Conservation (phyloP, 2,797 vertebrate species). For the Acipenser ruthenus region DNA sequence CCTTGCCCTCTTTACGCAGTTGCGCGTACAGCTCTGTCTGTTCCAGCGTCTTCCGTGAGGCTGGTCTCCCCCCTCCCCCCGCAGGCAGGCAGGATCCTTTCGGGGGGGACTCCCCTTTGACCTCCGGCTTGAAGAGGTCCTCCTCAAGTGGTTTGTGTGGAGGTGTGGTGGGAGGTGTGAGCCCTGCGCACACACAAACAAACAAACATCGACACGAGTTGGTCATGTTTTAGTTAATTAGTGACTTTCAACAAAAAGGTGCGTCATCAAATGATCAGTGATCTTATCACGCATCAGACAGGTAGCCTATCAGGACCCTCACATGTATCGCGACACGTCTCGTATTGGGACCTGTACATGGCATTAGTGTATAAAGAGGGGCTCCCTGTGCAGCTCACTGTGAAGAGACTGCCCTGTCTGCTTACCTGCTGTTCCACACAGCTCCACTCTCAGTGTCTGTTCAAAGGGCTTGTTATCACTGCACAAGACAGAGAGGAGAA, state of each 20-base stretch:
- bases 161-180: conserved; percentile 93
- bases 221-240: too few relatives aligned
- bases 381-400: too few relatives aligned
- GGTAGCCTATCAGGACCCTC: too few relatives aligned
- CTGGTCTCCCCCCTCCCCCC: conserved; percentile 36
- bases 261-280: too few relatives aligned
- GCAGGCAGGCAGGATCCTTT: conserved; percentile 39
- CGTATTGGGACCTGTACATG: too few relatives aligned
- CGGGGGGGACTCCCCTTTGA: conserved; percentile 49
- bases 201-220: neutral
- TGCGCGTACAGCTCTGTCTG: conserved; percentile 90
- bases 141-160: conserved; percentile 91
- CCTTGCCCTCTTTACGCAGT: conserved; percentile 65
- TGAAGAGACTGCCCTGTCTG: neutral
- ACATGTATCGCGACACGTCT: too few relatives aligned
- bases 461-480: conserved; percentile 74
- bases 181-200: conserved; percentile 57
- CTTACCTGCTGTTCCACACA: conserved; percentile 96
- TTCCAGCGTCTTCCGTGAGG: conserved; percentile 75
- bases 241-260: too few relatives aligned
- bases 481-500: conserved; percentile 1
- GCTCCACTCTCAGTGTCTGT: conserved; percentile 80
- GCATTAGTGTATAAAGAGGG: too few relatives aligned
- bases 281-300: too few relatives aligned
- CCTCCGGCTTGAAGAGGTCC: conserved; percentile 84